Conservation (phyloP, 2,113 vertebrate species). For the Eleginops maclovinus region DNA sequence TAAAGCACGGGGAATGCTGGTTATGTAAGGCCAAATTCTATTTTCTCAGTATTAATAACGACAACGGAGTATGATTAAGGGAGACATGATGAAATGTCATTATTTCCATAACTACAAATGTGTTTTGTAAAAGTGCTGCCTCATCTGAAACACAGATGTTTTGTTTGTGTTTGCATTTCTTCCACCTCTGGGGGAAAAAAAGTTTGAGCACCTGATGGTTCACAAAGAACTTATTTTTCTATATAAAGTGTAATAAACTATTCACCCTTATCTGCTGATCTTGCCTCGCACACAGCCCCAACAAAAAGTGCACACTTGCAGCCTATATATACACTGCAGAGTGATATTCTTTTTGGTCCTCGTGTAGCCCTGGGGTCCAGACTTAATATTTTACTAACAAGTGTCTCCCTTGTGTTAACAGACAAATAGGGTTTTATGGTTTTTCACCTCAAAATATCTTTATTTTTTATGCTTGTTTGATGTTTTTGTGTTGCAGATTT, state of each 20-base stretch:
- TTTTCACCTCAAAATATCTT: neutral
- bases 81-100: neutral
- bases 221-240: neutral
- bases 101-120: neutral
- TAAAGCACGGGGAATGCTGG: neutral
- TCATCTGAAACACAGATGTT: neutral
- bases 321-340: slow-evolving; percentile 1
- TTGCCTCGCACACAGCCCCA: neutral
- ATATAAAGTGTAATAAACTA: neutral
- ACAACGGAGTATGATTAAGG: neutral
- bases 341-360: slow-evolving; percentile 16
- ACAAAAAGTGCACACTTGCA: neutral
- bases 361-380: slow-evolving; percentile 25
- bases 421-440: slow-evolving; percentile 39
- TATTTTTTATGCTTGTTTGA: slow-evolving; percentile 17
- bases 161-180: neutral
- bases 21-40: neutral
- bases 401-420: slow-evolving; percentile 11
- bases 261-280: neutral
- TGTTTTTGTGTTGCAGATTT: slow-evolving; percentile 78
- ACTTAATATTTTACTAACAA: slow-evolving; percentile 30
- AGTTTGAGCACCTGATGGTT: neutral
- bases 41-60: neutral
- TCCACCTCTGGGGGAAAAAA: neutral
- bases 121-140: neutral